A percentile compares a stretch with the other conserved stretches of the same genome.
phyloP scores from a whole-genome alignment of 2,797 vertebrate genomes.

The Sebastes trivittatus region DNA sequence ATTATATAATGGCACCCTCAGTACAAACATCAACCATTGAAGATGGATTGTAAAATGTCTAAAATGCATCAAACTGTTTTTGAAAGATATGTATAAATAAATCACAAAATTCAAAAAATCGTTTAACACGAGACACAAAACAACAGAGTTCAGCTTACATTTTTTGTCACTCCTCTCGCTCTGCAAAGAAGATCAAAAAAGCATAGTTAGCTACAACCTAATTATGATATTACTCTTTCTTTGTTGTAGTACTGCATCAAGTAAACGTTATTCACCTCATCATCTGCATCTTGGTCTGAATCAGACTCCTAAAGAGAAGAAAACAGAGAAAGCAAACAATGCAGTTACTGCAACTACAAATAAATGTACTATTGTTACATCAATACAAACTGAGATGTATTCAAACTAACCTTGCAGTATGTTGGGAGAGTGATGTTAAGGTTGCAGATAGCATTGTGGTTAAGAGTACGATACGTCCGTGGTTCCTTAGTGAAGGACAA shows the following conservation, averaged over 20 bases:
- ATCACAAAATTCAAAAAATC: neutral
- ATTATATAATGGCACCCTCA: neutral
- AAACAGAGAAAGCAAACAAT: constrained; percentile 1
- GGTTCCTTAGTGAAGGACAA: constrained; percentile 98
- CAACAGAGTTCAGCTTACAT: constrained; percentile 87
- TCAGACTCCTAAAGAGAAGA: constrained; percentile 91
- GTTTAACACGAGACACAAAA: neutral
- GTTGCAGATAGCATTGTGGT: constrained; percentile 97
- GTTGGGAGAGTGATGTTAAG: constrained; percentile 96
- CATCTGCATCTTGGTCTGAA: constrained; percentile 96
- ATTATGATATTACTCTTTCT: neutral
- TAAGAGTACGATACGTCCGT: constrained; percentile 92
- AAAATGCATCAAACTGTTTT: neutral
- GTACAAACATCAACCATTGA: neutral
- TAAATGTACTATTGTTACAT: neutral
- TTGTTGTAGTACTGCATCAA: neutral
- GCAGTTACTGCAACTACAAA: neutral
- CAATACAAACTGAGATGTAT: neutral
- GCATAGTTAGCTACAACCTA: constrained; percentile 13
- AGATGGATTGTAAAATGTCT: constrained; percentile 2
- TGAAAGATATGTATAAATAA: neutral
- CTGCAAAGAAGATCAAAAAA: constrained; percentile 79
- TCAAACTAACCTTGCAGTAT: constrained; percentile 90
- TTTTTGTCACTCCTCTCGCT: constrained; percentile 94
- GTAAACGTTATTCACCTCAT: constrained; percentile 87